Conservation (phyloP, 2,888 invertebrate species). For the Heteromyza rotundicornis region DNA sequence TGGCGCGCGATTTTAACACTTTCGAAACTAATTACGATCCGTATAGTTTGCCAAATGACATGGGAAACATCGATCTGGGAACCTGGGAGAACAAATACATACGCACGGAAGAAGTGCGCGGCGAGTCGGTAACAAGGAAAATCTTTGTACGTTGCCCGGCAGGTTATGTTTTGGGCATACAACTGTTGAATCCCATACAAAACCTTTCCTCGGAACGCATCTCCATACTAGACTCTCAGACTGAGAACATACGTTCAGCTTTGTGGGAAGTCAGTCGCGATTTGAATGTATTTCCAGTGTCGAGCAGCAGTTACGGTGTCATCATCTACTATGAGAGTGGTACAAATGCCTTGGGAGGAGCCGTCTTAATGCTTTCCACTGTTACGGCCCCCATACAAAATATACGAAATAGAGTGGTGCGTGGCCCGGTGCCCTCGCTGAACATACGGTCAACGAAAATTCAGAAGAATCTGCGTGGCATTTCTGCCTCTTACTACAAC, state of each 20-base stretch:
- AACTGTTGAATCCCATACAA: constrained; percentile 88
- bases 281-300: constrained; percentile 86
- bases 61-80: constrained; percentile 68
- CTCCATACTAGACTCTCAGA: constrained; percentile 77
- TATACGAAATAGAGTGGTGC: constrained; percentile 74
- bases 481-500: constrained; percentile 86
- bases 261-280: constrained; percentile 84
- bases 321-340: constrained; percentile 84
- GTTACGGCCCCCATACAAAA: constrained; percentile 77
- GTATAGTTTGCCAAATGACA: constrained; percentile 72
- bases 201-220: constrained; percentile 87
- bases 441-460: constrained; percentile 76
- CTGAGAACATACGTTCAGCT: constrained; percentile 69
- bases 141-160: constrained; percentile 76
- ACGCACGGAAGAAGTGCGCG: constrained; percentile 73
- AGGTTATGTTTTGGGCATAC: constrained; percentile 86
- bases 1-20: constrained; percentile 71
- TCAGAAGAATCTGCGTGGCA: constrained; percentile 79
- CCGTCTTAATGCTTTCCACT: constrained; percentile 79
- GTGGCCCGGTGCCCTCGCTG: constrained; percentile 81
- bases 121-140: constrained; percentile 66
- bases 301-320: constrained; percentile 82
- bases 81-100: constrained; percentile 81
- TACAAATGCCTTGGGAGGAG: constrained; percentile 77
- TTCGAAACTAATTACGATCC: constrained; percentile 77